Base-by-base conservation (phyloP, 2,113 vertebrate species). In the Illadopsis cleaveri region DNA sequence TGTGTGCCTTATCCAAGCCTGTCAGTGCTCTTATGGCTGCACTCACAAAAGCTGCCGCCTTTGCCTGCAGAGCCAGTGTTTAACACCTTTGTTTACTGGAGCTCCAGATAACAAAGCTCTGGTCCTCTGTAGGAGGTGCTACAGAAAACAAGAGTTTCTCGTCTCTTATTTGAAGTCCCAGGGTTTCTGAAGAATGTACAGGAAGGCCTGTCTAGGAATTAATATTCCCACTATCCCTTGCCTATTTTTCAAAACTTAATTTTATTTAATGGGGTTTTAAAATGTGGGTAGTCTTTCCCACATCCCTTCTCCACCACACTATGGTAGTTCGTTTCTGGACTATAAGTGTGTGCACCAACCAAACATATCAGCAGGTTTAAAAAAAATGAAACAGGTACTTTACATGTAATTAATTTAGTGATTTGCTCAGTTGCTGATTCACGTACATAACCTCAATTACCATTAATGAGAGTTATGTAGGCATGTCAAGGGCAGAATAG, bases 341-440 rank as follows among this genome's bases (percentile, higher is more conserved):
- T 87, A 15, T 27, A 62, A 64, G 75, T 8, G 0, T 85, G 91
- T 85, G 60, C 31, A 50, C 54, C 65, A 76, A 38, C 64, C 65
- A 94, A 93, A 95, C 3, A 9, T 86, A 82, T 81, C n/a, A 30
- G 60, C 77, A 73, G 56, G 19, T 83, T 87, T 83, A 73, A 85
- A 88, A 88, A 82, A 79, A 96, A 85, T 44, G 90, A 87, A 96
- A 81, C 95, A 95, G 89, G 84, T 96, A 83, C 66, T 96, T 96
- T 95, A 82, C 89, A 92, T 96, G 93, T 96, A 97, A 97, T 97
- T 96, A 97, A 95, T 97, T 97, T 96, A 96, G 90, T 81, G 77
- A 93, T 95, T 97, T 97, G 94, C 75, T 97, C 89, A 81, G 93
- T 91, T 91, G 93, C 82, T 86, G 96, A 93, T 89, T 94, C 96